phyloP scores from a whole-genome alignment of 2,797 vertebrate genomes.

The Falco berigora region DNA sequence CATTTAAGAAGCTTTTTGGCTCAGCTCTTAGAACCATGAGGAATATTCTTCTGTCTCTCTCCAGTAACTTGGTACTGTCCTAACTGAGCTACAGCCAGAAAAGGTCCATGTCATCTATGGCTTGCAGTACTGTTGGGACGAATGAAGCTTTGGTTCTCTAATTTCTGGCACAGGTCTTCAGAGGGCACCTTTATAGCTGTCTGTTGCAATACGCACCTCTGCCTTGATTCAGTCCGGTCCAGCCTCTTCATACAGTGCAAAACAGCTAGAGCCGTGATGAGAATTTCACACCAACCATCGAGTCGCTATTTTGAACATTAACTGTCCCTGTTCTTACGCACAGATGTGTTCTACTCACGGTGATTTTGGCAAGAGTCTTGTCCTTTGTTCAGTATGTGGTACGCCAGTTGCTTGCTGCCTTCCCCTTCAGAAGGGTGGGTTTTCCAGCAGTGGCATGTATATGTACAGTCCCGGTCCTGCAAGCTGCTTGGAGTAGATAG shows the following conservation, averaged over 20 bases:
- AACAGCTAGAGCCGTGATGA: not conserved
- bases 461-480: not conserved
- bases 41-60: not conserved
- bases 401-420: not conserved
- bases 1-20: not conserved
- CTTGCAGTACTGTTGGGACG: not conserved
- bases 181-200: not conserved
- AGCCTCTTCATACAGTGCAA: not conserved
- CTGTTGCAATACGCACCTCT: not conserved
- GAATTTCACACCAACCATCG: not conserved
- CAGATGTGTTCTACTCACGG: not conserved
- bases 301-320: not conserved
- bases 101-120: fast-evolving
- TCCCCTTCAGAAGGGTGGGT: not conserved
- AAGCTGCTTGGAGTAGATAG: not conserved
- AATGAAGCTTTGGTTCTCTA: not conserved
- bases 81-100: not conserved
- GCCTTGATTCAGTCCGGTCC: not conserved
- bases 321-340: not conserved
- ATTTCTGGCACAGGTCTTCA: not conserved
- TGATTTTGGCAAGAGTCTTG: not conserved
- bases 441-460: not conserved
- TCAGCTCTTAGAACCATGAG: not conserved
- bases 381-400: not conserved
- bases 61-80: not conserved